Base-by-base conservation (phyloP, 2,113 vertebrate species). In the Podarcis cretensis region DNA sequence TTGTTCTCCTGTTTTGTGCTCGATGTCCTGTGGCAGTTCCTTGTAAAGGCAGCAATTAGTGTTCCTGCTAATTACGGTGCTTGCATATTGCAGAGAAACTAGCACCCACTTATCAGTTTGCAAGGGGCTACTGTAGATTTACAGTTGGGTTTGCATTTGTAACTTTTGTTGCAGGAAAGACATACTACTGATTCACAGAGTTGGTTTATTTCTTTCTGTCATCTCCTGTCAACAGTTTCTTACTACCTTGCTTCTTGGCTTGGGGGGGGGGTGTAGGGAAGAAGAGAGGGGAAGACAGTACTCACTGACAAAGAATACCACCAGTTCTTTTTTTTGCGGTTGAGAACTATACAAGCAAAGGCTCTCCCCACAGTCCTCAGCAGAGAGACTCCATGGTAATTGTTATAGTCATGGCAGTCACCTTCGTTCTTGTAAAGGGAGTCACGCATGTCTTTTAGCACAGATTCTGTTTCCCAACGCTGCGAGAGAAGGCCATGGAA, bases 11-110 rank as follows among this genome's bases (percentile, higher is more conserved):
- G 80, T 88, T 77, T 75, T 84, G 13, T 84, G 84, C 88, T 88
- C 84, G 68, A 81, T 86, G 0, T 90, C 77, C 27, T 82, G 5
- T 32, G 85, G 63, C 63, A 78, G 27, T 57, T 69, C 65, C 43
- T 86, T 86, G 40, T 88, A 93, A 90, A 80, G 68, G 83, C 48
- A 85, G 54, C 76, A 89, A 80, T 86, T 86, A 83, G 57, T 83
- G 32, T 18, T 77, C 13, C 80, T 86, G 43, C 63, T 90, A 87
- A 86, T 90, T 68, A 68, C 14, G 27, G 13, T 83, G 84, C 89
- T 65, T 86, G 35, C 71, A 86, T 57, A 69, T 82, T 76, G 35
- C 59, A 25, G 27, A 77, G 71, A 83, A 83, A 30, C 57, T 71
- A 81, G 71, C 73, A 69, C 71, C 63, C 63, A 89, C 40, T 84